phyloP scores from a whole-genome alignment of 2,797 vertebrate genomes.

The Okamejei kenojei region DNA sequence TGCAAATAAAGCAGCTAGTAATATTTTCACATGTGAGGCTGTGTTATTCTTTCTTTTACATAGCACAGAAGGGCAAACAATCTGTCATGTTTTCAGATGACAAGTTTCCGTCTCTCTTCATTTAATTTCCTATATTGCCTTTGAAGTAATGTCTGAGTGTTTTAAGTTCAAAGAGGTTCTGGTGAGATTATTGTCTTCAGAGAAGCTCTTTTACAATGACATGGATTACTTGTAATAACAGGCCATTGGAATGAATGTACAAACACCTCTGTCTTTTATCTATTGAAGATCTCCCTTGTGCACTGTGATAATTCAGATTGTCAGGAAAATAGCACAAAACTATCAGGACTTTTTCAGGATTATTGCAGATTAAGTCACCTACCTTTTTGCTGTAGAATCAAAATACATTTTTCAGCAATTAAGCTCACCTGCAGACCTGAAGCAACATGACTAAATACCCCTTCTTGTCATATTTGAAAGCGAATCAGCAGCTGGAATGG shows the following conservation, averaged over 20 bases:
- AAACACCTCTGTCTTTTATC: slow-evolving; percentile 60
- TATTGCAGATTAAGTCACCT: background rate
- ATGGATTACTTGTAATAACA: slow-evolving; percentile 50
- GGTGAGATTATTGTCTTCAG: slow-evolving; percentile 41
- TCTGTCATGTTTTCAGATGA: slow-evolving; percentile 30
- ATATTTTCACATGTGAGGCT: background rate
- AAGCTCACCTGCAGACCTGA: background rate
- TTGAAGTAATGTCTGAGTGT: slow-evolving; percentile 21
- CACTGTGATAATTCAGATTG: slow-evolving; percentile 51
- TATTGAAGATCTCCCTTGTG: slow-evolving; percentile 61
- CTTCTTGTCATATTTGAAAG: background rate
- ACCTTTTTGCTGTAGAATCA: slow-evolving; percentile 9
- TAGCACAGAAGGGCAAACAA: background rate
- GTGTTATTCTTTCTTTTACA: background rate
- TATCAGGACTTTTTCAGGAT: background rate
- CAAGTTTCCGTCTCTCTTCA: slow-evolving; percentile 22
- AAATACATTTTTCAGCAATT: background rate
- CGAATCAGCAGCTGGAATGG: background rate
- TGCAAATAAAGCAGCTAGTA: background rate
- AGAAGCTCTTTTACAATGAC: slow-evolving; percentile 42
- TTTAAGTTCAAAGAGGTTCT: slow-evolving; percentile 16
- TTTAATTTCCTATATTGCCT: slow-evolving; percentile 32
- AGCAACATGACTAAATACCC: background rate
- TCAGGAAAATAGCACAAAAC: slow-evolving; percentile 53
- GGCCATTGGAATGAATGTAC: slow-evolving; percentile 61